Evolutionary conservation across 2,797 vertebrate genomes (phyloP).

Genomic region (Acanthornis magna): DNA sequence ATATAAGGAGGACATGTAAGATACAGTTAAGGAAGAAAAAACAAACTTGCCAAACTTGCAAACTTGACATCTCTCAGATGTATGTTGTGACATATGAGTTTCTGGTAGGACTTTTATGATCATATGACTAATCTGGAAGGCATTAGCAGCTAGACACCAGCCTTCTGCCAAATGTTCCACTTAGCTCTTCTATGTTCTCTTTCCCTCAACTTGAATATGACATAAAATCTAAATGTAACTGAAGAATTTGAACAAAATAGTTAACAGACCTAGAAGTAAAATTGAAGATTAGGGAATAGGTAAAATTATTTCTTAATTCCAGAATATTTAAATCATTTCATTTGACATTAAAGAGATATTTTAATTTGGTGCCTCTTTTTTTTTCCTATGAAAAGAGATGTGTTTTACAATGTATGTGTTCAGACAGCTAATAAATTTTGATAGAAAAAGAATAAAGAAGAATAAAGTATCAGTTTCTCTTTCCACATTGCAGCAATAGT

Average conservation of each 20-base stretch:
- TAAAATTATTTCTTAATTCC: neutral
- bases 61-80: neutral
- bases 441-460: neutral
- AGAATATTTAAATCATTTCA: neutral
- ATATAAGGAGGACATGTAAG: neutral
- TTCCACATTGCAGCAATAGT: neutral
- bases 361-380: neutral
- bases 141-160: constrained; percentile 3
- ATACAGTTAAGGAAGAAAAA: neutral
- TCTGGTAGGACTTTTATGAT: neutral
- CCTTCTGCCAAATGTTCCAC: constrained; percentile 1
- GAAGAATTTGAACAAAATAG: neutral
- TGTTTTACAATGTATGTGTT: neutral
- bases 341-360: neutral
- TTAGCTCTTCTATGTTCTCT: neutral
- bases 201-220: neutral
- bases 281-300: neutral
- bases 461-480: neutral
- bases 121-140: constrained; percentile 24
- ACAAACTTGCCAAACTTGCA: neutral
- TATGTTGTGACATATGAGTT: neutral
- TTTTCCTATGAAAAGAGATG: neutral
- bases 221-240: neutral
- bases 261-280: neutral
- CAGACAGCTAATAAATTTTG: neutral